Percentiles rank a stretch among this genome's conserved stretches.
These are phyloP conservation scores for Caranx ignobilis DNA, from an alignment of 2,113 vertebrate species.

Conservation along the genomic window DNA sequence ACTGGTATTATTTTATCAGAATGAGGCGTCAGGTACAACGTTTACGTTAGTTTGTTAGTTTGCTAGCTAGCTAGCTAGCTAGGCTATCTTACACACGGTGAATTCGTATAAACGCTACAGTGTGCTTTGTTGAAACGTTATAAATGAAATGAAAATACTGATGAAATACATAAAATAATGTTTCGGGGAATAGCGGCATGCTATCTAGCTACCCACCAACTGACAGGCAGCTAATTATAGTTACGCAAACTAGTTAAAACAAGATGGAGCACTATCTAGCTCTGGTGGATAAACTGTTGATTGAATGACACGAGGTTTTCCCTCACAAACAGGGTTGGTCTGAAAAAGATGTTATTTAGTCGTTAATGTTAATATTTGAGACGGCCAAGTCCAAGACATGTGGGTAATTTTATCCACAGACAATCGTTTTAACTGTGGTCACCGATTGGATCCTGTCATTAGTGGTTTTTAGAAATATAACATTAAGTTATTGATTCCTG, in stretches of 20 bases:
- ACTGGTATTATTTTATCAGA: background rate
- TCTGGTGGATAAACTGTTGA: background rate
- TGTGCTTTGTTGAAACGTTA: slow-evolving; percentile 5
- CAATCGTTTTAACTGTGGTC: background rate
- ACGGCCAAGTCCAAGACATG: background rate
- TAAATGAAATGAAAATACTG: background rate
- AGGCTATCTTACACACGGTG: background rate
- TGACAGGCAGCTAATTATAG: background rate
- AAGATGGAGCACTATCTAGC: background rate
- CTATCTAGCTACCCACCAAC: background rate
- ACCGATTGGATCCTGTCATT: background rate
- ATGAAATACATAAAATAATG: background rate
- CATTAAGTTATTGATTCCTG: too few relatives aligned
- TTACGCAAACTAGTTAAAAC: background rate
- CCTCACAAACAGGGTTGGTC: background rate
- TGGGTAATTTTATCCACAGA: background rate
- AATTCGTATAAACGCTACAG: background rate
- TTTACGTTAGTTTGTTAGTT: background rate
- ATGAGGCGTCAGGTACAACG: background rate
- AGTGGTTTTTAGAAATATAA: background rate
- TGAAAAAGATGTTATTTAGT: too few relatives aligned
- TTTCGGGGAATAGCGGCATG: background rate
- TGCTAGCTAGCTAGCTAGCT: background rate
- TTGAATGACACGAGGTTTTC: rapidly evolving
- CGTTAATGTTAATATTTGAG: background rate